phyloP scores from a whole-genome alignment of 2,888 invertebrate species.

The Alloplasta piceator region DNA sequence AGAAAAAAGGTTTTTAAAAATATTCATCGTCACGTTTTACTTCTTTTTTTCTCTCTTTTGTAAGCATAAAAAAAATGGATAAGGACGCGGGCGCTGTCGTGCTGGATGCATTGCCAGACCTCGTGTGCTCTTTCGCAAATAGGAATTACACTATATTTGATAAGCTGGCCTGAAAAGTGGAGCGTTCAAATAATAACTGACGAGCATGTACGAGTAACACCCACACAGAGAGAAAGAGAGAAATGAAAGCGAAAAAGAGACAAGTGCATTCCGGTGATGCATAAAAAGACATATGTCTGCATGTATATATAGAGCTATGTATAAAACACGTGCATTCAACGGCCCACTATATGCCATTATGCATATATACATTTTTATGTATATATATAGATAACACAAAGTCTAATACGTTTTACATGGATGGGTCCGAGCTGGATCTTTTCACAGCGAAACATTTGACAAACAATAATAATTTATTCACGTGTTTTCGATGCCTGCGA shows the following conservation, averaged over 20 bases:
- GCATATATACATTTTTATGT: not conserved
- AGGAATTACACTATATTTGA: constrained; percentile 79
- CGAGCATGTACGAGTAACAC: constrained; percentile 36
- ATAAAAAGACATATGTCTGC: not conserved
- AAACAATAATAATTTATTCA: constrained; percentile 83
- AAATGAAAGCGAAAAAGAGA: constrained; percentile 56
- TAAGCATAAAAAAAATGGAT: not conserved
- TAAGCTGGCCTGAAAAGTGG: constrained; percentile 79
- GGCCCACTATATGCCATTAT: constrained; percentile 1
- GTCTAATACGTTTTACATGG: not conserved
- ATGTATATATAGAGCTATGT: constrained; percentile 18
- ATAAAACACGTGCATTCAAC: constrained; percentile 33
- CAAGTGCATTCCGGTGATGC: constrained; percentile 59
- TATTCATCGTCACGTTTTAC: not conserved
- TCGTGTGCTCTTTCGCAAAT: constrained; percentile 75
- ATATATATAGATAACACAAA: not conserved
- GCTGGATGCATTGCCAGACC: constrained; percentile 14
- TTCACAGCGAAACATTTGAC: constrained; percentile 78
- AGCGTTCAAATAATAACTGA: constrained; percentile 79
- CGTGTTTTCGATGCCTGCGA: constrained; percentile 78
- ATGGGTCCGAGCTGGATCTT: constrained; percentile 61
- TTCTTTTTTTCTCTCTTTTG: not conserved
- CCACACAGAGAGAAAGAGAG: constrained; percentile 46
- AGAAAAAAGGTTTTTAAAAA: not conserved
- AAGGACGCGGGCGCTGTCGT: not conserved